phyloP scores from a whole-genome alignment of 2,797 vertebrate species.

The Vireo griseus region DNA sequence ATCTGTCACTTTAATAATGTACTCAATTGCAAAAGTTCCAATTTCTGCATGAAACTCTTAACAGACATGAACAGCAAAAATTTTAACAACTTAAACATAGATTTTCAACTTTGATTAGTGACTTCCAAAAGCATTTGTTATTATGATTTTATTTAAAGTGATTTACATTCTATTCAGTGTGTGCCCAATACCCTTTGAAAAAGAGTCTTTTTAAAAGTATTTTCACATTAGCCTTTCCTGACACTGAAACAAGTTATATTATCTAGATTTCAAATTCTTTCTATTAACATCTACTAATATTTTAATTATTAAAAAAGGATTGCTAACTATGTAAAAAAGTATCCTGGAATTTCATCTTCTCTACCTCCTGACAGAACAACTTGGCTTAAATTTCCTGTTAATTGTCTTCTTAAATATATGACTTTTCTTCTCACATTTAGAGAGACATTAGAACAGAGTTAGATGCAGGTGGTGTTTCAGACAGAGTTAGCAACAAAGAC shows the following conservation, averaged over 20 bases:
- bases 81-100: not conserved
- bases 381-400: slow-evolving; percentile 3
- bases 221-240: not conserved
- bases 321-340: not conserved
- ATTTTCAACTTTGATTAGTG: not conserved
- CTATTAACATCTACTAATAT: not conserved
- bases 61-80: not conserved
- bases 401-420: not conserved
- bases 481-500: not conserved
- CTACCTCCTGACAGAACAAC: not conserved
- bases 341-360: not conserved
- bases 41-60: not conserved
- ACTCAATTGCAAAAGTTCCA: not conserved
- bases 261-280: not conserved
- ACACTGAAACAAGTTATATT: not conserved
- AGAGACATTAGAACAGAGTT: not conserved
- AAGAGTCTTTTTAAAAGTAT: not conserved
- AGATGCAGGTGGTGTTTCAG: not conserved
- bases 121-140: not conserved
- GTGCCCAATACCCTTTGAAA: not conserved
- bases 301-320: not conserved
- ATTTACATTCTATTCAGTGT: not conserved
- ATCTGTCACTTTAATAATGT: not conserved
- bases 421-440: not conserved
- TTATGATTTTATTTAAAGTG: not conserved